Percentiles rank a stretch among this genome's conserved stretches.
Evolutionary conservation across 2,888 invertebrate species (phyloP).

Genomic region (Epirrita christyi): DNA sequence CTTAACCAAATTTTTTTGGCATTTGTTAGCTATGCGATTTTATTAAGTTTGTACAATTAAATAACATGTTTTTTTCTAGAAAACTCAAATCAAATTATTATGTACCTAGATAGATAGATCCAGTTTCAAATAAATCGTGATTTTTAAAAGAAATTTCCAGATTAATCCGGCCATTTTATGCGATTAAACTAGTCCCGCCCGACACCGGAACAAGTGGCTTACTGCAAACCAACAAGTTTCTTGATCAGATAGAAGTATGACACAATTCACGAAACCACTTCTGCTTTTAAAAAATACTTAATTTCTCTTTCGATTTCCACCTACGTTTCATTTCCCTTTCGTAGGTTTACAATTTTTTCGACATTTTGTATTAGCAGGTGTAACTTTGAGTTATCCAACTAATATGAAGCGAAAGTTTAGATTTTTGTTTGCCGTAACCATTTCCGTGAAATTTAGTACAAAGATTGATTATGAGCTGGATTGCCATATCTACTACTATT

Average conservation of each 20-base stretch:
- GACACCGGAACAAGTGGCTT: slow-evolving; percentile 50
- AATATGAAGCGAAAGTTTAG: too few species aligned
- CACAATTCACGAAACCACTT: slow-evolving; percentile 38
- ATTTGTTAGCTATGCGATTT: too few species aligned
- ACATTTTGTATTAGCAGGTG: not conserved
- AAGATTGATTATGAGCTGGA: too few species aligned
- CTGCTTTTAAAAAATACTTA: slow-evolving; percentile 29
- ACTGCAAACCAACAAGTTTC: slow-evolving; percentile 44
- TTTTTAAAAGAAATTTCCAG: not conserved
- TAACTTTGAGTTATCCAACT: not conserved
- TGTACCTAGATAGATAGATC: too few species aligned
- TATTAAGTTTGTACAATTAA: too few species aligned
- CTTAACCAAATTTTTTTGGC: not conserved
- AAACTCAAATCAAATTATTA: too few species aligned
- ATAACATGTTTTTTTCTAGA: too few species aligned
- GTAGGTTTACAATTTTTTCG: slow-evolving; percentile 1
- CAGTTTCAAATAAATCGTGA: not conserved
- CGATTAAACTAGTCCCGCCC: not conserved
- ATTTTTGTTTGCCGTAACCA: too few species aligned
- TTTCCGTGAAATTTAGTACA: too few species aligned
- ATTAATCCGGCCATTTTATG: slow-evolving; percentile 3
- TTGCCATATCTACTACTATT: too few species aligned
- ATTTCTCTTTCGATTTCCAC: slow-evolving; percentile 42
- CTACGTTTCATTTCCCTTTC: slow-evolving; percentile 27
- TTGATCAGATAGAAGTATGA: slow-evolving; percentile 42